phyloP scores from a whole-genome alignment of 2,888 invertebrate species.

The Willowsia nigromaculata region DNA sequence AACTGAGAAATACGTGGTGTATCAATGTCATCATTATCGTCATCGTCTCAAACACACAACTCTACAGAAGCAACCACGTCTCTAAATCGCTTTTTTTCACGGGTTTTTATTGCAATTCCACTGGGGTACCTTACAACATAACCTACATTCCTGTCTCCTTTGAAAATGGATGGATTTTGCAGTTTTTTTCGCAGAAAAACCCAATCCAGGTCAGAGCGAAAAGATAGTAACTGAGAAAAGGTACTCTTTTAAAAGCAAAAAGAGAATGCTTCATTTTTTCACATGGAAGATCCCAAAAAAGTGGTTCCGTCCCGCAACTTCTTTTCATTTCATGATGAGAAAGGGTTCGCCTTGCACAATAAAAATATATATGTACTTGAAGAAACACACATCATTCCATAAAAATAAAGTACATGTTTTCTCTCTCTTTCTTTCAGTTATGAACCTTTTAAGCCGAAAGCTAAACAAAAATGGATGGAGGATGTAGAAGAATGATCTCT shows the following conservation, averaged over 20 bases:
- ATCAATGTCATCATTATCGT: constrained; percentile 50
- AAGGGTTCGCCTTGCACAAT: background rate
- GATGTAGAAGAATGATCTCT: constrained; percentile 2
- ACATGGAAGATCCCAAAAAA: background rate
- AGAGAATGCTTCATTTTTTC: background rate
- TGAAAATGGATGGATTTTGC: constrained; percentile 6
- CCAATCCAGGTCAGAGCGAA: background rate
- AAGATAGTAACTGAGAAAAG: background rate
- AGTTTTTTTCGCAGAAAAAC: background rate
- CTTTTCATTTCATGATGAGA: background rate
- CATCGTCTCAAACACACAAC: background rate
- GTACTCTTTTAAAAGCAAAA: background rate
- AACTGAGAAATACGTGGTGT: constrained; percentile 23
- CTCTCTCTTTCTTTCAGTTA: background rate
- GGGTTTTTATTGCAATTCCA: background rate
- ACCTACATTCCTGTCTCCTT: background rate
- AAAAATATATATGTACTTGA: background rate
- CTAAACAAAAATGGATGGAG: constrained; percentile 7
- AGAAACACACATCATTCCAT: background rate
- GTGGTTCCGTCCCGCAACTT: background rate
- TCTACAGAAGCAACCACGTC: background rate
- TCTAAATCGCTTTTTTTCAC: background rate
- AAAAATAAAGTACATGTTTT: background rate
- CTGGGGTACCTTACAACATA: background rate
- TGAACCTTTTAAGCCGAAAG: background rate